These are phyloP conservation scores for Parasteatoda lunata DNA, from an alignment of 2,888 invertebrate species.

Conservation along the genomic window DNA sequence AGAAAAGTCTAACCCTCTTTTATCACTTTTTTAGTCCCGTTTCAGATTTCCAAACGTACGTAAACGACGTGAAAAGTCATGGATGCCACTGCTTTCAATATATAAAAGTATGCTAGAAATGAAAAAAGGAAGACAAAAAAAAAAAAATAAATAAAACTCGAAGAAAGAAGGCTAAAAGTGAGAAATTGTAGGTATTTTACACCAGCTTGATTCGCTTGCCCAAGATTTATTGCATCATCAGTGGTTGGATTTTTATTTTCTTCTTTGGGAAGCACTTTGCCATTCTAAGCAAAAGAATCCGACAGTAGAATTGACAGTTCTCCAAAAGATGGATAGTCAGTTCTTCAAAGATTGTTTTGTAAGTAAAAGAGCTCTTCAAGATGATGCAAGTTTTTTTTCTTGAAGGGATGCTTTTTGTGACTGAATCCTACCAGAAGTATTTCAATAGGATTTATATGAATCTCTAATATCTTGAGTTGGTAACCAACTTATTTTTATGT, in stretches of 20 bases:
- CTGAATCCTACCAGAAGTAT: too few relatives aligned
- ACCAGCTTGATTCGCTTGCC: constrained; percentile 47
- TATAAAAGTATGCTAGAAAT: constrained; percentile 19
- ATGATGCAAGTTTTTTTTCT: background rate
- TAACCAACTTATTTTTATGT: too few relatives aligned
- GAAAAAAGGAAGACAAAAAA: background rate
- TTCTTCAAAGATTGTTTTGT: constrained; percentile 36
- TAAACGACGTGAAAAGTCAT: constrained; percentile 32
- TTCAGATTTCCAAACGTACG: constrained; percentile 16
- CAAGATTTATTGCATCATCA: constrained; percentile 48
- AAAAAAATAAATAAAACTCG: constrained; percentile 35
- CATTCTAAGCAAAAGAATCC: constrained; percentile 19
- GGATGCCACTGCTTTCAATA: constrained; percentile 35
- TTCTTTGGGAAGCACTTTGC: constrained; percentile 22
- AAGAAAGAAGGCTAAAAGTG: constrained; percentile 38
- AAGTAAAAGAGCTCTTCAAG: constrained; percentile 20
- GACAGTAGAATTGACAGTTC: constrained; percentile 39
- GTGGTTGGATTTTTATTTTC: constrained; percentile 17
- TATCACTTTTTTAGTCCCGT: constrained; percentile 21
- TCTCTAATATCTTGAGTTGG: too few relatives aligned
- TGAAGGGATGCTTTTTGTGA: too few relatives aligned
- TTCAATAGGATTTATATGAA: too few relatives aligned
- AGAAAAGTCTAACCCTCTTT: constrained; percentile 26
- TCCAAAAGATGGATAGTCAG: constrained; percentile 22
- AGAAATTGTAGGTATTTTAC: constrained; percentile 49